These are phyloP conservation scores for Salarias fasciatus DNA, from an alignment of 2,797 vertebrate species.

Conservation along the genomic window DNA sequence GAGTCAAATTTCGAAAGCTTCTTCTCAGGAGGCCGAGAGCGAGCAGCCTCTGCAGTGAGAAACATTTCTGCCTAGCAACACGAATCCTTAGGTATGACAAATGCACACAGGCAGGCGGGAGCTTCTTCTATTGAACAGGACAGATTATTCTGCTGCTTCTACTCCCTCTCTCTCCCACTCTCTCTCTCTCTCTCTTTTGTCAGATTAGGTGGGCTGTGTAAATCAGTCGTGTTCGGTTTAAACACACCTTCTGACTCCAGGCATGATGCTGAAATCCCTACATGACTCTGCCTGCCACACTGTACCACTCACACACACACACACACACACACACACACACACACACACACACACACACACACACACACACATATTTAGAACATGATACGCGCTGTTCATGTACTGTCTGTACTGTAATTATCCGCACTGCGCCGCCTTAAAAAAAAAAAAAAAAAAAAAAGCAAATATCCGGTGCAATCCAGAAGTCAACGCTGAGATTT, in stretches of 20 bases:
- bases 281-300: conserved; percentile 11
- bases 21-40: background rate
- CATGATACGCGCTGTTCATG: no score
- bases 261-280: conserved; percentile 22
- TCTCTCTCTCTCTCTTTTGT: conserved; percentile 15
- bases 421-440: no score
- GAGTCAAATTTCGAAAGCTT: no score
- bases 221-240: conserved; percentile 34
- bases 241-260: conserved; percentile 36
- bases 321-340: no score
- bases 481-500: conserved; percentile 10
- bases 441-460: no score
- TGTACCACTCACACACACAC: background rate
- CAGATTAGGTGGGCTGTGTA: conserved; percentile 44
- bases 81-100: conserved; percentile 48
- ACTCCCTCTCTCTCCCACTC: conserved; percentile 14
- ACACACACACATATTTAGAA: no score
- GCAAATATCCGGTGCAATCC: background rate
- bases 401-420: no score
- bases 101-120: conserved; percentile 54
- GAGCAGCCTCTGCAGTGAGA: background rate
- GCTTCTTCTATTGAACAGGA: conserved; percentile 47
- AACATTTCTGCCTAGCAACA: conserved; percentile 11
- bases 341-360: background rate
- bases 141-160: conserved; percentile 53